Evolutionary conservation across 2,113 vertebrate species (phyloP), one percentile per base, ranked within the genome.

Genomic region (Pterophyllum scalare): DNA sequence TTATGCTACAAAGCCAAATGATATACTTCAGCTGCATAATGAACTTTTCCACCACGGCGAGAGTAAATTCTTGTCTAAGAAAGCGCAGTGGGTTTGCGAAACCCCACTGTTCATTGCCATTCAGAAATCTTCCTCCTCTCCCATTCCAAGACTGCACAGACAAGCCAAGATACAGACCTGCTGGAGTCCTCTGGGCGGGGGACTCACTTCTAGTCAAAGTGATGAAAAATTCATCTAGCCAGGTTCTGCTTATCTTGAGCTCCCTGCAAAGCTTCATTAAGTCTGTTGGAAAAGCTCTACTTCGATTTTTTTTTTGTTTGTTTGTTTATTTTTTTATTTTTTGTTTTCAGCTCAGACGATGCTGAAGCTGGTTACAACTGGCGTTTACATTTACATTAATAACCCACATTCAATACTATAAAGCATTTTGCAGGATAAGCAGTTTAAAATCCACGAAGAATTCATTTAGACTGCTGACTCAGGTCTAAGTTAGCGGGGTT

Each of bases 221-320:
- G 58, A 87, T 83, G 62, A 88, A 90, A 89, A 79, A 82, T 85
- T 83, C 60, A 82, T 84, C 84, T 72, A 12, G 5, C 75, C 74
- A 40, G 77, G 79, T 84, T 87, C 40, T 60, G 57, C 65, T 89
- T 80, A 84, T 87, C 82, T 75, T 17, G 22, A 79, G 77, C 77
- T 83, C 80, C 86, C 43, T 61, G 79, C 61, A 77, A 87, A 90
- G 85, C 85, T 49, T 83, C 79, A 54, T 84, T 83, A 82, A 81
- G 62, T 82, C 87, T 43, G 82, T 82, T 87, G n/a, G 74, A 72
- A 85, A 87, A 58, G 58, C 81, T 78, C 10, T 7, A 24, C 75
- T 59, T 77, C n/a, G 12, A 56, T 87, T 70, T 54, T 8, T 28
- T 28, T 28, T 28, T 3, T 28, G n/a, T n/a, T n/a, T n/a, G n/a